Conservation (phyloP, 2,113 vertebrate genomes). For the Lepisosteus osseus region DNA sequence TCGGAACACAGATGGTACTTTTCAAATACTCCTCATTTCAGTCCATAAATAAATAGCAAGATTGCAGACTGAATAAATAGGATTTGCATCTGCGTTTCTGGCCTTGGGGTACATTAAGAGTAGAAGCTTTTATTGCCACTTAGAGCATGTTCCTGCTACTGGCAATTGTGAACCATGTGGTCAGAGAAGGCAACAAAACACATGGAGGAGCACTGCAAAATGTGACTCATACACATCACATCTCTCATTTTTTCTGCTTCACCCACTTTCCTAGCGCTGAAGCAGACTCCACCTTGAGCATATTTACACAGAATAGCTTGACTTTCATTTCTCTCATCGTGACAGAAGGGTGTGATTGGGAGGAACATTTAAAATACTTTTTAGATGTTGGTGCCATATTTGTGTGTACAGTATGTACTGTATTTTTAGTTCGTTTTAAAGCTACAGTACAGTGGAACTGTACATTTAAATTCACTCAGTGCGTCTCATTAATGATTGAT, state of each 20-base stretch:
- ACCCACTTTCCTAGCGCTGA: background rate
- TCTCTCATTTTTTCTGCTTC: background rate
- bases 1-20: background rate
- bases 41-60: background rate
- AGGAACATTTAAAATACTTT: background rate
- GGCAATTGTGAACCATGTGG: background rate
- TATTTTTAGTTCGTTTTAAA: too few species aligned
- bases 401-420: too few species aligned
- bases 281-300: background rate
- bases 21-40: background rate
- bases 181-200: background rate
- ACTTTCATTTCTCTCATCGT: background rate
- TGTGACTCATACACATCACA: background rate
- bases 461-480: too few species aligned
- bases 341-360: background rate
- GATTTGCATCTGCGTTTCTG: background rate
- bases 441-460: too few species aligned
- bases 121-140: background rate
- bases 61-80: background rate
- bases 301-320: background rate
- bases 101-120: background rate
- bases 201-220: background rate
- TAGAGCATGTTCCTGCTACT: background rate
- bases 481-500: too few species aligned
- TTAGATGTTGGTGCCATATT: background rate